phyloP scores from a whole-genome alignment of 2,113 vertebrate genomes.

The Ciconia maguari region DNA sequence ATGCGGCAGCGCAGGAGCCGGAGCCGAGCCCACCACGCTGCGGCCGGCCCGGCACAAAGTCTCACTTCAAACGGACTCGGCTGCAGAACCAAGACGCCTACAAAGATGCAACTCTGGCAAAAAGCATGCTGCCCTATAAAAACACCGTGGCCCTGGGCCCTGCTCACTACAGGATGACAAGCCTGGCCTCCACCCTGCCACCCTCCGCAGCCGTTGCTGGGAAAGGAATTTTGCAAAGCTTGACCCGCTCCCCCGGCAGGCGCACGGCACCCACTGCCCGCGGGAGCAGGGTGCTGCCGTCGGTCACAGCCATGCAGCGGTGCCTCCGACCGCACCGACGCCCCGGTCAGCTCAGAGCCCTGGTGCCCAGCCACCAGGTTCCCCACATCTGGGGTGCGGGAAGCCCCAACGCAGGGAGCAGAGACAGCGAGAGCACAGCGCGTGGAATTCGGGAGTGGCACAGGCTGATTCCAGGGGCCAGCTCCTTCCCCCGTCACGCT shows the following conservation, averaged over 20 bases:
- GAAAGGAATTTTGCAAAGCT: background rate
- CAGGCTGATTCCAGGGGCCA: background rate
- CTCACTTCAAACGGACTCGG: rapidly evolving
- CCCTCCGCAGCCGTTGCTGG: background rate
- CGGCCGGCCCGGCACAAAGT: background rate
- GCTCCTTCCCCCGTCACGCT: background rate
- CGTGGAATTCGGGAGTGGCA: background rate
- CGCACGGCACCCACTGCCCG: background rate
- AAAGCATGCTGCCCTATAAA: rapidly evolving
- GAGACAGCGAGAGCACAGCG: background rate
- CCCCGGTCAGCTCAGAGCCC: background rate
- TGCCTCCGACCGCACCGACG: background rate
- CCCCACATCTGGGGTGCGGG: background rate
- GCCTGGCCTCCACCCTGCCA: background rate
- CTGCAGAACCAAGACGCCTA: background rate
- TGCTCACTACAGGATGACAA: rapidly evolving
- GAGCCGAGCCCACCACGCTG: background rate
- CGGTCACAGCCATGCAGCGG: rapidly evolving
- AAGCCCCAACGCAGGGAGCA: background rate
- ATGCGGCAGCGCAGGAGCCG: background rate
- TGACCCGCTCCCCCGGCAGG: rapidly evolving
- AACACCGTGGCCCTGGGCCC: background rate
- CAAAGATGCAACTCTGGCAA: background rate
- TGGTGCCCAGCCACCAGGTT: background rate
- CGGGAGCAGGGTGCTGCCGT: background rate